phyloP scores from a whole-genome alignment of 2,113 vertebrate species.

The Ictalurus punctatus region DNA sequence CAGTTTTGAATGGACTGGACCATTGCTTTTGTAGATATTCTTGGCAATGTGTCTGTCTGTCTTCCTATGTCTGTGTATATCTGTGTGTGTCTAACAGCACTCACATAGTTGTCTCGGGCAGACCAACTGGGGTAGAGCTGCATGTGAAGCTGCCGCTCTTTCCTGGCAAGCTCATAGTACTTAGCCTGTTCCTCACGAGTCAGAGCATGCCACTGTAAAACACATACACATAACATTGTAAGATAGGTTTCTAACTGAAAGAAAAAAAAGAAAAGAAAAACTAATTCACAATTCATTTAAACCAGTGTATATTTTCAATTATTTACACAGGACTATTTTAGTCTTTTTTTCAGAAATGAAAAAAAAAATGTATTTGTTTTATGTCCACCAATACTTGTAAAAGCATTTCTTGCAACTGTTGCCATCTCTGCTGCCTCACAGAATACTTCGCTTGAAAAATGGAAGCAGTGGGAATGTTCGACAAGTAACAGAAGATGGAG shows the following conservation, averaged over 20 bases:
- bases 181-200: conserved; percentile 98
- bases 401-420: not conserved
- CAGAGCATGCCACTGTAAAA: conserved; percentile 91
- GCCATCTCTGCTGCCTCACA: not conserved
- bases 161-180: conserved; percentile 96
- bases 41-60: not conserved
- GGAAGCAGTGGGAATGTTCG: not conserved
- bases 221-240: not conserved
- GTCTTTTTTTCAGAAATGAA: not conserved
- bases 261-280: too few relatives aligned
- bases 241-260: not conserved
- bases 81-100: conserved; percentile 23
- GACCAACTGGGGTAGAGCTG: conserved; percentile 99
- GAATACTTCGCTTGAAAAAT: not conserved
- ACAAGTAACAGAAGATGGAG: too few relatives aligned
- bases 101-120: conserved; percentile 96
- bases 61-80: not conserved
- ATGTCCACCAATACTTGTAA: not conserved
- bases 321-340: not conserved
- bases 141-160: conserved; percentile 98
- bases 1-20: not conserved
- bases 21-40: not conserved
- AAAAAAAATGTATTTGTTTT: not conserved
- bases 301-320: not conserved
- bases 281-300: not conserved